Base-by-base conservation (phyloP, 2,113 vertebrate species). In the Leptobrachium ailaonicum region DNA sequence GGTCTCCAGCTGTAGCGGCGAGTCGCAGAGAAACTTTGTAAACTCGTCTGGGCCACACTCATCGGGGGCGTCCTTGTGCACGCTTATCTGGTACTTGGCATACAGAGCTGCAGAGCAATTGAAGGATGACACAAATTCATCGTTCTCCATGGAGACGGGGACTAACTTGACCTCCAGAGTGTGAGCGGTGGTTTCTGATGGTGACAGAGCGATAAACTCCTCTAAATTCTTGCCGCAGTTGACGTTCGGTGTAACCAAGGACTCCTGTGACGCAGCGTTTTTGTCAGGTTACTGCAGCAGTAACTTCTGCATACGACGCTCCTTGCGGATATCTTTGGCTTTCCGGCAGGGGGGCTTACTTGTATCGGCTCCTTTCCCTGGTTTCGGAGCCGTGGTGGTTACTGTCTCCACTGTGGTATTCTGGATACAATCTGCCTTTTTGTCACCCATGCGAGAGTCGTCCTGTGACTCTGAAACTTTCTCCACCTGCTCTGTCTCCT, bases 161-260 rank as follows among this genome's bases (percentile, higher is more conserved):
- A 99, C 98, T 97, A 99, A 93, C 95, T 94, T 98, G 95, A 98
- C 98, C 98, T 99, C 97, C 63, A 99, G 87, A 70, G 92, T 89
- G 87, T 98, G 96, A 3, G 42, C 75, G 8, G 92, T 85, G 69
- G 90, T 90, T 13, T 90, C 91, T 14, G 94, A 89, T 32, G 92
- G 80, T 40, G 91, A 86, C 62, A 88, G 92, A 41, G 76, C 89
- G 66, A 98, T 72, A 2, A 98, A 95, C 14, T 98, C 96, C 90
- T 99, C 97, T 6, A 99, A 79, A 2, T 87, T 84, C 82, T 94
- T 98, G 87, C 91, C 91, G 44, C 87, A 93, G 90, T 90, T 90
- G 47, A 50, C 8, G 82, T 82, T 87, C 47, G 82, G 83, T 72
- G 47, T 66, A 4, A 4, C 90, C 82, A 47, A 68, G 6, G 85